phyloP scores from a whole-genome alignment of 2,797 vertebrate genomes.

The Macrochelys suwanniensis region DNA sequence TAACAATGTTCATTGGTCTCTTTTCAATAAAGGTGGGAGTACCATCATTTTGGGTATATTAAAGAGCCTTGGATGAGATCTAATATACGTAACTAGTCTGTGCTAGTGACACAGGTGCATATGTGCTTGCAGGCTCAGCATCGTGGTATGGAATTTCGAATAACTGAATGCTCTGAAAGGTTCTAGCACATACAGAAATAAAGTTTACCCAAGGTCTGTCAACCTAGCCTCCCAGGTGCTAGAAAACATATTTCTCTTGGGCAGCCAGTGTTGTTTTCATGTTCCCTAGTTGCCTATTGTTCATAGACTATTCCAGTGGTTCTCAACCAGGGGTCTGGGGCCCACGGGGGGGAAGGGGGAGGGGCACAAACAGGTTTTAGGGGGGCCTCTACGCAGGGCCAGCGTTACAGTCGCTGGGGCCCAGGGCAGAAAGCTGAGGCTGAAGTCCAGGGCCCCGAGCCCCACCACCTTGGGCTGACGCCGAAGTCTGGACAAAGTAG shows the following conservation, averaged over 20 bases:
- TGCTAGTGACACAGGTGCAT: not conserved
- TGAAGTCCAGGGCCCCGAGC: no score
- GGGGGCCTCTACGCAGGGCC: no score
- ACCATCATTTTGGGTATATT: not conserved
- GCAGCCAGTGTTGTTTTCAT: not conserved
- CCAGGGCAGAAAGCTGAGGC: no score
- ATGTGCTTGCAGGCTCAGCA: not conserved
- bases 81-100: not conserved
- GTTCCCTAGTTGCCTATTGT: not conserved
- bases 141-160: not conserved
- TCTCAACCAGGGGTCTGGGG: no score
- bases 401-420: no score
- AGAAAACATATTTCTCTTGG: not conserved
- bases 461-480: no score
- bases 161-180: not conserved
- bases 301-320: not conserved
- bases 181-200: not conserved
- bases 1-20: not conserved
- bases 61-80: not conserved
- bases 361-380: no score
- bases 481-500: no score
- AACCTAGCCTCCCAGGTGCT: not conserved
- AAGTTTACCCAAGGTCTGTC: not conserved
- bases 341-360: fast-evolving
- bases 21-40: not conserved